Conservation (phyloP, 2,797 vertebrate genomes). For the Lepilemur ruficaudatus region DNA sequence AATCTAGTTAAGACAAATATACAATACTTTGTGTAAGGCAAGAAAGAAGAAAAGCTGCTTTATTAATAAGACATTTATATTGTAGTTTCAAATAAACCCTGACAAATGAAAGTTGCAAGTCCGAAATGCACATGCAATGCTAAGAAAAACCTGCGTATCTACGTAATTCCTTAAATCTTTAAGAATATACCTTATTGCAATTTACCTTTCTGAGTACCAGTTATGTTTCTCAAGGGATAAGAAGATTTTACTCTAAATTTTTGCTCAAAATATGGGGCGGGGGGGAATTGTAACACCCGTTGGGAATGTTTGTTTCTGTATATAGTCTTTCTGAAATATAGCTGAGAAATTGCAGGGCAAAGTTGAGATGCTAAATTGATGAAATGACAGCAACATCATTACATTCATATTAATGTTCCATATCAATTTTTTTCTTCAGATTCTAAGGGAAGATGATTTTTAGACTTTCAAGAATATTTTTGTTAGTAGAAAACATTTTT, state of each 20-base stretch:
- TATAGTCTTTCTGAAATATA: background rate
- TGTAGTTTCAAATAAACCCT: background rate
- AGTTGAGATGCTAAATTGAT: background rate
- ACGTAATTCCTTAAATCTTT: background rate
- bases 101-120: background rate
- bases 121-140: background rate
- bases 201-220: background rate
- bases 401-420: background rate
- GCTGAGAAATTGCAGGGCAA: background rate
- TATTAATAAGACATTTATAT: background rate
- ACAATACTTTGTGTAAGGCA: background rate
- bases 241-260: background rate
- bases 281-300: background rate
- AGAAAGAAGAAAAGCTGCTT: background rate
- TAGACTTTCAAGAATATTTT: background rate
- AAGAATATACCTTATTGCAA: background rate
- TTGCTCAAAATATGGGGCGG: background rate
- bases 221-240: background rate
- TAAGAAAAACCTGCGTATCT: background rate
- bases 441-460: background rate
- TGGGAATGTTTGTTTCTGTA: background rate
- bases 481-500: constrained; percentile 2
- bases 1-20: constrained; percentile 11
- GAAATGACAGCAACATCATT: background rate
- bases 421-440: background rate